Evolutionary conservation across 2,888 invertebrate genomes (phyloP).

Genomic region (Acanthosepion esculentum): DNA sequence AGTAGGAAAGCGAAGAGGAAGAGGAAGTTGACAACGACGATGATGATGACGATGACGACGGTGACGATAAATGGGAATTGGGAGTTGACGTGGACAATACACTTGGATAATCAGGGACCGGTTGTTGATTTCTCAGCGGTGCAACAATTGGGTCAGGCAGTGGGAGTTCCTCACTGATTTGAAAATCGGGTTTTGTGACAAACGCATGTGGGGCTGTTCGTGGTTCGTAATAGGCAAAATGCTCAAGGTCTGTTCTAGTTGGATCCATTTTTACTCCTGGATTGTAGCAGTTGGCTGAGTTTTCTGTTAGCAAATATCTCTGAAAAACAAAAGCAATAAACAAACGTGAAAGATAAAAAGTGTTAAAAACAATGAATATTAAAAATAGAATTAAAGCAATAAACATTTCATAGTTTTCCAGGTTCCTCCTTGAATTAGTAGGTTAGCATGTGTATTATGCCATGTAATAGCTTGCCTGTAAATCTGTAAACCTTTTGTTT

Average conservation of each 20-base stretch:
- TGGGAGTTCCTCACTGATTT: conserved; percentile 34
- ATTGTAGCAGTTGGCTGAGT: neutral
- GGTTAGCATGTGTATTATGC: too few relatives aligned
- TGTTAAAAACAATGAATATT: too few relatives aligned
- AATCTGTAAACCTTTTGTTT: too few relatives aligned
- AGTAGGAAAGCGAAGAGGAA: neutral
- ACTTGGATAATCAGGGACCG: neutral
- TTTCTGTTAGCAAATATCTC: conserved; percentile 24
- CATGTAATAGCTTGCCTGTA: too few relatives aligned
- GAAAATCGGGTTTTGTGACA: conserved; percentile 35
- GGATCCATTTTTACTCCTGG: neutral
- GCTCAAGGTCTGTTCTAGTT: conserved; percentile 36
- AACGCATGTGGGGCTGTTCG: neutral
- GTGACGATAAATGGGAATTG: neutral
- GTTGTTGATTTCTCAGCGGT: neutral
- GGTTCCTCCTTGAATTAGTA: too few relatives aligned
- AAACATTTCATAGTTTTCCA: too few relatives aligned
- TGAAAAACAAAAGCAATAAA: neutral
- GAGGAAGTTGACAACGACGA: neutral
- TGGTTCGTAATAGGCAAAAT: neutral
- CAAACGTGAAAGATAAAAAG: neutral
- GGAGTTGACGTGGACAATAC: neutral
- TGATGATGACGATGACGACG: neutral
- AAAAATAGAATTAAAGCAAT: neutral
- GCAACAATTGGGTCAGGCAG: neutral